Conservation (phyloP, 2,113 vertebrate genomes). For the Aleadryas rufinucha region DNA sequence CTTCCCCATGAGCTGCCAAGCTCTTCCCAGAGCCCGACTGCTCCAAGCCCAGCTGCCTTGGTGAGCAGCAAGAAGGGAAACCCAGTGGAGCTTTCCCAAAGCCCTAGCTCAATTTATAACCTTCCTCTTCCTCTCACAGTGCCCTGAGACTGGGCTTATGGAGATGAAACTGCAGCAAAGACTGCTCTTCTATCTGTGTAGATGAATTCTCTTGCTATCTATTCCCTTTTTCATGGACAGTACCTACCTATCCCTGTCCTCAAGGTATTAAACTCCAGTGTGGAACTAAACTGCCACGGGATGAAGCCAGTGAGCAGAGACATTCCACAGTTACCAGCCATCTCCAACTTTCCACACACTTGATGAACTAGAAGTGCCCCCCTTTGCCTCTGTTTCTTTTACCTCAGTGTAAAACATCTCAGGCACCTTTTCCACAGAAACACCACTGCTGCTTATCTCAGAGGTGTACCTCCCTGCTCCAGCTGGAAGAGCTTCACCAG, state of each 20-base stretch:
- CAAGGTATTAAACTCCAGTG: accelerated
- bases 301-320: neutral
- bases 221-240: neutral
- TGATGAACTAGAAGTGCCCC: accelerated
- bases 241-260: neutral
- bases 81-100: neutral
- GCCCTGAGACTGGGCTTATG: neutral
- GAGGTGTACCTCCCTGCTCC: neutral
- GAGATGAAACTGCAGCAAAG: neutral
- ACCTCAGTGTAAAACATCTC: neutral
- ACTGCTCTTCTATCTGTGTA: neutral
- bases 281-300: neutral
- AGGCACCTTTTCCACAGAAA: neutral
- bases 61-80: neutral
- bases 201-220: neutral
- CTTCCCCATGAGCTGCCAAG: neutral
- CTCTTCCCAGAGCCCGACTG: neutral
- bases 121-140: neutral
- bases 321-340: neutral
- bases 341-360: neutral
- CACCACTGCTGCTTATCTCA: neutral
- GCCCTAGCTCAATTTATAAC: neutral
- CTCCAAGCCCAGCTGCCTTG: neutral
- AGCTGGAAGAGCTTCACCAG: neutral
- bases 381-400: neutral